These are phyloP conservation scores for Zhuqinia jingwanae DNA, from an alignment of 2,888 invertebrate genomes.

Conservation along the genomic window DNA sequence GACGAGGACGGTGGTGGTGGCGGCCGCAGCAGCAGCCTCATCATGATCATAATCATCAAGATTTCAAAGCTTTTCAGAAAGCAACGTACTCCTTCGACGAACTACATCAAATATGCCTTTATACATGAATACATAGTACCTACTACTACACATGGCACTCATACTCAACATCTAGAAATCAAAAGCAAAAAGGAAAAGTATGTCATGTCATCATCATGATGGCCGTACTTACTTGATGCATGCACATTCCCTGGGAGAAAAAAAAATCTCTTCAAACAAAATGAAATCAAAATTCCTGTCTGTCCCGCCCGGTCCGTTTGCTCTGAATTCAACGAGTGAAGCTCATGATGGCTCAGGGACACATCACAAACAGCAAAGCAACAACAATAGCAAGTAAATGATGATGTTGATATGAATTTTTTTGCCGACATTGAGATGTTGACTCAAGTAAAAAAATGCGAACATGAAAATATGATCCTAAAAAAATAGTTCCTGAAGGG, in stretches of 20 bases:
- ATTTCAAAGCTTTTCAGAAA: too few species aligned
- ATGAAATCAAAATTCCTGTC: slow-evolving; percentile 23
- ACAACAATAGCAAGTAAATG: too few species aligned
- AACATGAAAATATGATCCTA: too few species aligned
- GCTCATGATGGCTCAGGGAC: neutral
- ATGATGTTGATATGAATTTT: too few species aligned
- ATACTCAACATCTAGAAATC: too few species aligned
- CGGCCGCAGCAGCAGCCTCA: neutral
- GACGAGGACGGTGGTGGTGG: neutral
- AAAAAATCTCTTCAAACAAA: slow-evolving; percentile 2
- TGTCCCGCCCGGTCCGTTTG: neutral
- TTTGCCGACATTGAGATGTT: too few species aligned
- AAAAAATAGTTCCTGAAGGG: too few species aligned
- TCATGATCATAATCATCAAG: slow-evolving; percentile 45
- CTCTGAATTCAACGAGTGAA: too few species aligned
- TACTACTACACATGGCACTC: neutral
- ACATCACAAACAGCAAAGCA: neutral
- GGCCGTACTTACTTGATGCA: neutral
- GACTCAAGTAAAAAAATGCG: too few species aligned
- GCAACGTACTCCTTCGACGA: too few species aligned
- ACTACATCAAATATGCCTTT: neutral
- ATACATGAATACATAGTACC: neutral
- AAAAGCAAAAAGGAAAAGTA: slow-evolving; percentile 14
- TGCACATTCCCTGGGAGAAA: neutral
- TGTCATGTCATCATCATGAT: slow-evolving; percentile 16